A percentile compares a stretch with the other conserved stretches of the same genome.
phyloP scores from a whole-genome alignment of 2,113 vertebrate genomes.

The Isichthys henryi region DNA sequence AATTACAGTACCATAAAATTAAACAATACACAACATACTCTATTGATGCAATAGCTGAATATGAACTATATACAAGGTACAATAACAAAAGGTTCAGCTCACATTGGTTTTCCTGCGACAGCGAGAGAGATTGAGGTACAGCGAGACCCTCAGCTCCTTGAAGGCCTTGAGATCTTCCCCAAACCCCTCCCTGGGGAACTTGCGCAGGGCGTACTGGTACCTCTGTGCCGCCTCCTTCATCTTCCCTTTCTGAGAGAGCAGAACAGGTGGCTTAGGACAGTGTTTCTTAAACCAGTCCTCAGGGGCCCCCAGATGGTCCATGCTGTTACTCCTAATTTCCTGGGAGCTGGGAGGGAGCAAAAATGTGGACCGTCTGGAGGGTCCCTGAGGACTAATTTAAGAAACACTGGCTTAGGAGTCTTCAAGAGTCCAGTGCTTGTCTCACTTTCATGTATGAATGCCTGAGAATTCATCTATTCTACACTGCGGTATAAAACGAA shows the following conservation, averaged over 20 bases:
- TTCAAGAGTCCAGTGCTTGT: neutral
- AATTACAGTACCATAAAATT: neutral
- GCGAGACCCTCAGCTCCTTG: conserved; percentile 84
- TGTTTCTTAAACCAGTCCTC: neutral
- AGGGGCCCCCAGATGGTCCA: neutral
- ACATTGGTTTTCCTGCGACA: conserved; percentile 97
- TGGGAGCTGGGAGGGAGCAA: neutral
- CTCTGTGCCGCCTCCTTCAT: conserved; percentile 97
- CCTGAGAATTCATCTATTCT: neutral
- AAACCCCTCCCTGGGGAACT: conserved; percentile 91
- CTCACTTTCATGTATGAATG: conserved; percentile 24
- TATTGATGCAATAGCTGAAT: neutral
- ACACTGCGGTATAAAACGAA: neutral
- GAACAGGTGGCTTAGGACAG: conserved; percentile 24
- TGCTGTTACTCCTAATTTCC: neutral
- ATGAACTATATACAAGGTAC: neutral
- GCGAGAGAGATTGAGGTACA: conserved; percentile 90
- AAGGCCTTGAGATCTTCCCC: conserved; percentile 92
- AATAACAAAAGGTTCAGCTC: conserved; percentile 44
- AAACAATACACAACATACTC: neutral
- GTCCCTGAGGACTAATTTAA: neutral
- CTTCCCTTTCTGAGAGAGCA: conserved; percentile 81
- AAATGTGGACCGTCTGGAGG: neutral
- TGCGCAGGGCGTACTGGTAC: conserved; percentile 92
- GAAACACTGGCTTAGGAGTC: conserved; percentile 16